Conservation (phyloP, 2,888 invertebrate species). For the Microchrysa polita region DNA sequence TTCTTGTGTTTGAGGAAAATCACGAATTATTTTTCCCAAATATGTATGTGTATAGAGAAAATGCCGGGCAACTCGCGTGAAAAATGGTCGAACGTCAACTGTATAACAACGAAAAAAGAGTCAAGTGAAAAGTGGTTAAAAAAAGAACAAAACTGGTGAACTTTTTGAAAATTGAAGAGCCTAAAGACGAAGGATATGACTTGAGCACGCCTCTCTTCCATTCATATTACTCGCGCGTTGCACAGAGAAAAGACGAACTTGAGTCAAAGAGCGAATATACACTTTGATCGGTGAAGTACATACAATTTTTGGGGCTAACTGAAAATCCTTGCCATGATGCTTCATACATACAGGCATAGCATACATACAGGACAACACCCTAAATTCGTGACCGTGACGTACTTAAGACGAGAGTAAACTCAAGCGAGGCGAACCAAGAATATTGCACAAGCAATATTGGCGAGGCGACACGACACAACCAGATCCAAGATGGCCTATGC, state of each 20-base stretch:
- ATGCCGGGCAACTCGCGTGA: not conserved
- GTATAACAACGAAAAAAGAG: too few species aligned
- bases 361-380: too few species aligned
- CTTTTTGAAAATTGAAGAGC: not conserved
- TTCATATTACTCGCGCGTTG: conserved; percentile 3
- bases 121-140: not conserved
- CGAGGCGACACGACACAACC: not conserved
- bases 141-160: not conserved
- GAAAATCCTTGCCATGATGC: not conserved
- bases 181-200: not conserved
- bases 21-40: conserved; percentile 7
- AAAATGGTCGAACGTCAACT: not conserved
- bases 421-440: too few species aligned
- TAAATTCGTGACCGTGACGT: too few species aligned
- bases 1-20: not conserved
- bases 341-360: too few species aligned
- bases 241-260: not conserved
- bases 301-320: conserved; percentile 31
- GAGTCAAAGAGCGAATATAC: conserved; percentile 18
- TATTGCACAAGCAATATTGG: not conserved
- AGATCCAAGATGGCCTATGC: not conserved
- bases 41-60: too few species aligned
- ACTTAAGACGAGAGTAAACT: too few species aligned
- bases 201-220: conserved; percentile 21
- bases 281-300: conserved; percentile 35